Conservation (phyloP, 92 coral and sea anemone genomes). For the Paragorgia papillata region DNA sequence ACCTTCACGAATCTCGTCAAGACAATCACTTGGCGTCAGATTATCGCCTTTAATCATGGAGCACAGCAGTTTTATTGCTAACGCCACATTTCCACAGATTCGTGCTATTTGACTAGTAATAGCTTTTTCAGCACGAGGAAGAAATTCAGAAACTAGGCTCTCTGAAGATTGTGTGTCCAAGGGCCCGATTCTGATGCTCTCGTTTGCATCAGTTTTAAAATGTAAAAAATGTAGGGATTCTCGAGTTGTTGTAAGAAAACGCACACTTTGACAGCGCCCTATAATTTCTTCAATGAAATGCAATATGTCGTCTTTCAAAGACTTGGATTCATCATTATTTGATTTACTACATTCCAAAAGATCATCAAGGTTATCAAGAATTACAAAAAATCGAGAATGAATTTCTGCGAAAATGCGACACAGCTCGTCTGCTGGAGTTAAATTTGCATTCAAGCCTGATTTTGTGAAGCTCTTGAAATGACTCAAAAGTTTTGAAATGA, state of each 20-base stretch:
- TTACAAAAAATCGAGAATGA: background rate
- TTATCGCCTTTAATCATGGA: conserved; percentile 14
- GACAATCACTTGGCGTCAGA: conserved; percentile 16
- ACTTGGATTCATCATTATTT: background rate
- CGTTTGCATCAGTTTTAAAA: background rate
- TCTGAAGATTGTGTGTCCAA: conserved; percentile 19
- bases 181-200: conserved; percentile 36
- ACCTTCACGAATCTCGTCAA: background rate
- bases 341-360: background rate
- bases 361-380: conserved; percentile 56
- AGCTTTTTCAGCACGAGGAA: background rate
- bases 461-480: background rate
- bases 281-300: conserved; percentile 34
- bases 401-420: conserved; percentile 13
- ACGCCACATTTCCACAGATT: conserved; percentile 46
- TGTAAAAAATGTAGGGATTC: conserved; percentile 42
- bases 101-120: background rate
- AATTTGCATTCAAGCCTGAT: background rate
- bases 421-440: conserved; percentile 18
- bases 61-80: conserved; percentile 46
- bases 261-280: background rate
- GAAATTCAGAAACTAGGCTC: background rate
- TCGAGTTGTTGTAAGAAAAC: conserved; percentile 35
- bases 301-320: conserved; percentile 19
- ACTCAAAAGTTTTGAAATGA: conserved; percentile 27